Conservation (phyloP, 2,888 invertebrate genomes). For the Melanchra persicariae region DNA sequence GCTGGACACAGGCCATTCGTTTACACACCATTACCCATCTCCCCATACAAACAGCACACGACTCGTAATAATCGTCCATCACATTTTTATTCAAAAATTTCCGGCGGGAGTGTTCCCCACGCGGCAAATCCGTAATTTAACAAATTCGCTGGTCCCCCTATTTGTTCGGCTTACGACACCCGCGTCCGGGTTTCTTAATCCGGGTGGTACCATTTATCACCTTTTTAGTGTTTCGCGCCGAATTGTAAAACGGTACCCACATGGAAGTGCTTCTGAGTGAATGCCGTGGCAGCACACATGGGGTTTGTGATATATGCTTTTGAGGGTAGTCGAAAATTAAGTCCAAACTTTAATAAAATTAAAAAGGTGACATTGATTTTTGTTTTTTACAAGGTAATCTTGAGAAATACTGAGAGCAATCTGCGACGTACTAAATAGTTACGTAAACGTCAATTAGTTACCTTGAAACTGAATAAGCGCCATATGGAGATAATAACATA, state of each 20-base stretch:
- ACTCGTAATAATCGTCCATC: conserved; percentile 46
- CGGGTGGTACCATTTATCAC: conserved; percentile 63
- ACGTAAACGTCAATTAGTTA: no score
- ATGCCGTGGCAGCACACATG: conserved; percentile 35
- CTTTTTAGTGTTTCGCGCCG: conserved; percentile 61
- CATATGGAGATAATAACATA: no score
- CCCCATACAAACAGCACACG: conserved; percentile 11
- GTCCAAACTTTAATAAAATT: not conserved
- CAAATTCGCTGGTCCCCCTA: conserved; percentile 64
- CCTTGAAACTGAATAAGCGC: no score
- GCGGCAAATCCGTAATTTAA: conserved; percentile 58
- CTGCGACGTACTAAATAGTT: no score
- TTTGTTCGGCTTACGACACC: conserved; percentile 65
- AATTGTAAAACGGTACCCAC: conserved; percentile 59
- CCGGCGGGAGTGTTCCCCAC: conserved; percentile 28
- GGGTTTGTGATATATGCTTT: conserved; percentile 15
- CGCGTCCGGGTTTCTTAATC: conserved; percentile 63
- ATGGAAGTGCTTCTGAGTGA: conserved; percentile 44
- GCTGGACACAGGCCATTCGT: not conserved
- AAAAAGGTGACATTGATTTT: no score
- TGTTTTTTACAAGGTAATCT: no score
- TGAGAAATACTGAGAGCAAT: no score
- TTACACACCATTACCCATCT: not conserved
- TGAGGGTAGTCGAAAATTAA: conserved; percentile 11
- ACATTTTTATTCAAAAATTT: conserved; percentile 57